These are phyloP conservation scores for Leucopternis melanops DNA, from an alignment of 2,113 vertebrate species.

Conservation along the genomic window DNA sequence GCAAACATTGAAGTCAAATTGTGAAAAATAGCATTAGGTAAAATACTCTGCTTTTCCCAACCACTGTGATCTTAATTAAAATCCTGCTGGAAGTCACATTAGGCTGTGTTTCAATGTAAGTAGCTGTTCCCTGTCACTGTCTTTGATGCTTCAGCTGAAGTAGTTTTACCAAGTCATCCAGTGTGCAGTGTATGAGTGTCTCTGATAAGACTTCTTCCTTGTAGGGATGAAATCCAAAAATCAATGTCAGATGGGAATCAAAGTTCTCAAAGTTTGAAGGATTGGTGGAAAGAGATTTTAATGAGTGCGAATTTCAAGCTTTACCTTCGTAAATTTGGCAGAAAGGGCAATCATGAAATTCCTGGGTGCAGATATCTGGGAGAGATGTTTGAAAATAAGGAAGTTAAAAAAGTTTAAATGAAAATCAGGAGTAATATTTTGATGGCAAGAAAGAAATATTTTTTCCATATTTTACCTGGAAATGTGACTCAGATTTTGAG, in stretches of 20 bases:
- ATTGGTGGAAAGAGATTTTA: constrained; percentile 59
- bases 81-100: constrained; percentile 1
- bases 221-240: constrained; percentile 55
- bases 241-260: constrained; percentile 67
- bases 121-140: constrained; percentile 24
- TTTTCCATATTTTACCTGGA: constrained; percentile 14
- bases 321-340: constrained; percentile 44
- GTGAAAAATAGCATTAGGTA: not conserved
- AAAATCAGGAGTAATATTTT: constrained; percentile 8
- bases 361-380: constrained; percentile 31
- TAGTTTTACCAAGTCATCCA: constrained; percentile 35
- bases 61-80: constrained; percentile 1
- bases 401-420: not conserved
- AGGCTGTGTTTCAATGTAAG: constrained; percentile 23
- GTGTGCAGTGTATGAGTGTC: constrained; percentile 21
- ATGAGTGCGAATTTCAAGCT: constrained; percentile 46
- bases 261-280: constrained; percentile 40
- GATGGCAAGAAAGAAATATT: not conserved
- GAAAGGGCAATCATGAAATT: constrained; percentile 43
- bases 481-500: constrained; percentile 13
- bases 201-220: constrained; percentile 56
- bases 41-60: not conserved
- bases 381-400: constrained; percentile 31
- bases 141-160: constrained; percentile 40
- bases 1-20: not conserved